Evolutionary conservation across 2,888 invertebrate species (phyloP).

Genomic region (Pheosia gnoma): DNA sequence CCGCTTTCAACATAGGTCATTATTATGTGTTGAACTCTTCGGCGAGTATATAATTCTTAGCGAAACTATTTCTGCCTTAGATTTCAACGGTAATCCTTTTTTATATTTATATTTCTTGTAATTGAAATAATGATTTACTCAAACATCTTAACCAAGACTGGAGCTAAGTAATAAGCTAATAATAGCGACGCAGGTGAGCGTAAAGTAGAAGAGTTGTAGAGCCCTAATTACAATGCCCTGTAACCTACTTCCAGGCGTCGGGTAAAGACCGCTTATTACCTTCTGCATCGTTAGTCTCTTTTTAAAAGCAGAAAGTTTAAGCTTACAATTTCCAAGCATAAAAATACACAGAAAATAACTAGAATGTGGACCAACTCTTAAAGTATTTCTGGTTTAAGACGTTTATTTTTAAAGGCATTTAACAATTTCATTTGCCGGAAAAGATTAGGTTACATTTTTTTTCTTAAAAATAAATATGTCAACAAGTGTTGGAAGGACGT

Average conservation of each 20-base stretch:
- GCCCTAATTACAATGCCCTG: conserved; percentile 47
- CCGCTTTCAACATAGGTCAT: conserved; percentile 23
- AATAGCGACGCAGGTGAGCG: conserved; percentile 22
- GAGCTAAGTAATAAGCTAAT: not conserved
- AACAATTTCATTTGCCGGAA: too few species aligned
- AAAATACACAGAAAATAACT: not conserved
- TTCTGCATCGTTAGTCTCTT: conserved; percentile 30
- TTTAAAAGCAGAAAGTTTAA: conserved; percentile 28
- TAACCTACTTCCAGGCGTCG: conserved; percentile 46
- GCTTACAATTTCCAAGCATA: conserved; percentile 3
- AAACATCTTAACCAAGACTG: too few species aligned
- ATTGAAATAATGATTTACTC: too few species aligned
- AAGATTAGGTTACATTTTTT: too few species aligned
- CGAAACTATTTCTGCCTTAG: not conserved
- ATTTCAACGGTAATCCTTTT: not conserved
- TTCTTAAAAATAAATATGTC: too few species aligned
- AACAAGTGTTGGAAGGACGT: too few species aligned
- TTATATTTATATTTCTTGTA: too few species aligned
- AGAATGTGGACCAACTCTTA: too few species aligned
- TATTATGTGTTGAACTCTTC: conserved; percentile 8
- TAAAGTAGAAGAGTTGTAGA: conserved; percentile 24
- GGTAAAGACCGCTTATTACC: conserved; percentile 39
- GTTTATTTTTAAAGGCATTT: too few species aligned
- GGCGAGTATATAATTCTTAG: not conserved
- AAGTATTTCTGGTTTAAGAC: too few species aligned